Evolutionary conservation across 1,140 invertebrate species (phyloP), one percentile per base, ranked within the genome.

Genomic region (Rhopalosiphum padi): DNA sequence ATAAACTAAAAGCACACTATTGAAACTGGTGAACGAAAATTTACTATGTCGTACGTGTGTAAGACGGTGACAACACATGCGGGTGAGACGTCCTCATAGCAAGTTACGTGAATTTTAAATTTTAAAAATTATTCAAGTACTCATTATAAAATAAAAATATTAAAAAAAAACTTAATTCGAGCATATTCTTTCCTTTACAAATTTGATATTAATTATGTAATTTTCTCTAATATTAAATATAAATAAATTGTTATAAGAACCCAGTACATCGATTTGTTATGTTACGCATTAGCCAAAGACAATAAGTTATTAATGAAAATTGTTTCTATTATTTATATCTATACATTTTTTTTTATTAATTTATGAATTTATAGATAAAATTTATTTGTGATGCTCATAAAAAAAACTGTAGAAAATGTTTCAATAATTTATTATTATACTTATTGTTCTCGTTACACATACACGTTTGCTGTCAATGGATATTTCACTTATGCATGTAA

Each of bases 401-500:
- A 60, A 77, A 22, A 25, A 41, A 85, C 0, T 85, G 22, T 43
- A 85, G 83, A 85, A 43, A 85, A 43, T 25, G 43, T 0, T 22
- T 37, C 22, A 83, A 37, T 18, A 85, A 85, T 85, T 85, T 41
- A 41, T 85, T 25, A 18, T n/a, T 48, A 7, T 87, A 87, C 30
- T 87, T 46, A 46, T 87, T 48, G 15, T 87, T 48, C 43, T 30
- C 5, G 30, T 48, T 48, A 35, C 21, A 48, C 2, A 83, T 21
- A 22, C n/a, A 22, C 4, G 5, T 87, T 35, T 18, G 2, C 21
- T 35, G n/a, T 37, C 48, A 35, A 88, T 35, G 18, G 8, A 35
- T 53, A 88, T 51, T 88, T 88, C 35, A 51, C n/a, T 35, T 88
- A 53, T 88, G 87, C 48, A 23, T 88, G 48, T 35, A 88, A 88